Percentiles rank a stretch among this genome's conserved stretches.
Evolutionary conservation across 2,113 vertebrate genomes (phyloP).

Genomic region (Candoia aspera): DNA sequence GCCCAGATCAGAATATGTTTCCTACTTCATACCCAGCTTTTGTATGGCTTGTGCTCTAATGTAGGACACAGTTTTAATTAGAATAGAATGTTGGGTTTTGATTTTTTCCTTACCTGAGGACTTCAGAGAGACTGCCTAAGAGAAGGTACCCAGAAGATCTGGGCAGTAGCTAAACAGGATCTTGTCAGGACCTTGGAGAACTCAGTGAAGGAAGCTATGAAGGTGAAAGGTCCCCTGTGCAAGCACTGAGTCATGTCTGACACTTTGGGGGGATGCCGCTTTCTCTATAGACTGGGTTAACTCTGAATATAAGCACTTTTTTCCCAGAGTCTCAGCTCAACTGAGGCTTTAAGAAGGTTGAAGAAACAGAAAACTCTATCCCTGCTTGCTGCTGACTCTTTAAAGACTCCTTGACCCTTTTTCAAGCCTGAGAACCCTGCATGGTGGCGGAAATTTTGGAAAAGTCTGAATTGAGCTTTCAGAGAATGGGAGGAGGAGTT

Average conservation of each 20-base stretch:
- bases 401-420: not conserved
- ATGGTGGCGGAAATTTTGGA: not conserved
- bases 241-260: too few species aligned
- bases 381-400: not conserved
- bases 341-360: not conserved
- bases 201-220: not conserved
- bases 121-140: not conserved
- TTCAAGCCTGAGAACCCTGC: not conserved
- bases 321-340: not conserved
- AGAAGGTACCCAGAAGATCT: not conserved
- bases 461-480: not conserved
- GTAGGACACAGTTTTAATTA: not conserved
- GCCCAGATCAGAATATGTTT: not conserved
- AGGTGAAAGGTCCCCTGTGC: too few species aligned
- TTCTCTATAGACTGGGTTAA: not conserved
- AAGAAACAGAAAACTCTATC: not conserved
- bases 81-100: not conserved
- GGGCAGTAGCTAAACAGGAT: not conserved
- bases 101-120: not conserved
- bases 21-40: not conserved
- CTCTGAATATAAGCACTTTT: not conserved
- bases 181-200: not conserved
- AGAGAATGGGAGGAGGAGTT: not conserved
- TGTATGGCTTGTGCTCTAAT: not conserved
- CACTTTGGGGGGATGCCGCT: too few species aligned